Conservation (phyloP, 1,140 invertebrate genomes). For the silkworm (Bombyx mori) region ASM3026992v2 NC_085126.1:11108501-11109000, state of each 20-base stretch:
- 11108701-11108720: slow-evolving; percentile 37
- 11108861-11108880: too few relatives aligned
- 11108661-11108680: slow-evolving; percentile 23
- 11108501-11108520: slow-evolving; percentile 42
- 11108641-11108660: slow-evolving; percentile 12
- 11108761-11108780: slow-evolving; percentile 69
- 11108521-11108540: slow-evolving; percentile 24
- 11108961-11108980: too few relatives aligned
- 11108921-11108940: too few relatives aligned
- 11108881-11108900: too few relatives aligned
- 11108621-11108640: slow-evolving; percentile 6
- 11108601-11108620: slow-evolving; percentile 17
- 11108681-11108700: slow-evolving; percentile 25
- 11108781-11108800: too few relatives aligned
- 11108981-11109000: too few relatives aligned
- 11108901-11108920: too few relatives aligned
- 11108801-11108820: too few relatives aligned
- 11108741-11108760: slow-evolving; percentile 71
- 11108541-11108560: too few relatives aligned
- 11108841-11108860: too few relatives aligned
- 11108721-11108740: slow-evolving; percentile 72
- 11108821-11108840: too few relatives aligned
- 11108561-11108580: slow-evolving; percentile 38
- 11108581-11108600: slow-evolving; percentile 23
- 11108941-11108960: too few relatives aligned